Base-by-base conservation (phyloP, 1,140 invertebrate genomes). In the Conopomorpha cramerella region DNA sequence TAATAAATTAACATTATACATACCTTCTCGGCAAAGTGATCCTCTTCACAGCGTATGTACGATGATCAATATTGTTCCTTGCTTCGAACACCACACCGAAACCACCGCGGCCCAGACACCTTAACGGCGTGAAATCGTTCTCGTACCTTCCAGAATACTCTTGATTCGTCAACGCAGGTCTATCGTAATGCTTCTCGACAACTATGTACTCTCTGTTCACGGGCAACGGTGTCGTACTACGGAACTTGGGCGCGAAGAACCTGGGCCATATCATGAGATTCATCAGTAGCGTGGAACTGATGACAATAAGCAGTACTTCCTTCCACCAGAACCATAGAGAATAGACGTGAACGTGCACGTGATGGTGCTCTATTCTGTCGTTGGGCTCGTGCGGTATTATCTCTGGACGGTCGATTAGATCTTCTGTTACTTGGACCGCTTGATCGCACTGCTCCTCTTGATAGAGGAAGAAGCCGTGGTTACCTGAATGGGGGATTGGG, bases 81-180 rank as follows among this genome's bases (percentile, higher is more conserved):
- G 92, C 94, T 70, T 98, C 91, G 77, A 98, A 98, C 0, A 99
- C 96, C 13, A 98, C 87, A 0, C 96, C 96, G 78, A 97, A 99
- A 0, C 95, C 96, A n/a, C 96, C 96, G 55, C 86, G 86, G 0
- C 95, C 95, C 0, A 99, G 77, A 47, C 91, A 89, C 39, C 86
- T 78, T 19, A 96, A 65, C 4, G 90, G 86, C 16, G 92, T 88
- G 72, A 96, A 98, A 55, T 98, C 95, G 11, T 83, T 85, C 34
- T 88, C 77, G 66, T 93, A 98, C 36, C 93, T 85, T 3, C 84
- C 91, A 4, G 57, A 78, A 60, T 85, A 86, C 34, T 79, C 74
- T 12, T 29, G 37, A 4, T 53, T 51, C 10, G 41, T 46, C 12
- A 41, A 54, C 3, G 54, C 34, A 16, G 40, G 64, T 40, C 49